These are phyloP conservation scores for Esox lucius DNA, from an alignment of 2,797 vertebrate species.

Conservation along the genomic window DNA sequence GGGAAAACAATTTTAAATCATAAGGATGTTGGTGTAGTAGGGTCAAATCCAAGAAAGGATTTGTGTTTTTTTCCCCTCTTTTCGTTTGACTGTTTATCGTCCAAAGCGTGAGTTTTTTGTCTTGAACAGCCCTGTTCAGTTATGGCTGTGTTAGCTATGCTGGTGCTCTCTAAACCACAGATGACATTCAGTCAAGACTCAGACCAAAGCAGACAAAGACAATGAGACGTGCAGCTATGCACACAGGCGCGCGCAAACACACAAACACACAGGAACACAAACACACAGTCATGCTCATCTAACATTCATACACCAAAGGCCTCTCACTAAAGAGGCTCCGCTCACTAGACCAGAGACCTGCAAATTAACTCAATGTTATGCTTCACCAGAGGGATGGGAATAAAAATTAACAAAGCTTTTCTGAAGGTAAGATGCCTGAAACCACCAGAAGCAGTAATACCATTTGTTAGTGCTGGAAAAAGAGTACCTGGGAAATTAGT, in stretches of 20 bases:
- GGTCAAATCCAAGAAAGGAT: conserved; percentile 37
- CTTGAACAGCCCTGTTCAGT: conserved; percentile 75
- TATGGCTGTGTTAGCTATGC: conserved; percentile 73
- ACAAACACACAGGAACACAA: conserved; percentile 55
- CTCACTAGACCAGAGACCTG: conserved; percentile 50
- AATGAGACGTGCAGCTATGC: not conserved
- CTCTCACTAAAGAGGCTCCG: conserved; percentile 47
- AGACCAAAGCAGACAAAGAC: not conserved
- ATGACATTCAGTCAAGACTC: not conserved
- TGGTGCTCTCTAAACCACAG: conserved; percentile 48
- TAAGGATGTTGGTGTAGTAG: conserved; percentile 6
- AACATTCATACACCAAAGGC: conserved; percentile 45
- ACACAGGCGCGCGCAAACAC: conserved; percentile 17
- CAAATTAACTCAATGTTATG: conserved; percentile 42
- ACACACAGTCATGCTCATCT: conserved; percentile 47
- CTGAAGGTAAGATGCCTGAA: conserved; percentile 33
- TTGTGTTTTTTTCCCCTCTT: conserved; percentile 28
- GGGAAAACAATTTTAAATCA: conserved; percentile 47
- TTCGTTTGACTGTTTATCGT: conserved; percentile 28
- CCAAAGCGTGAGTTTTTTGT: conserved; percentile 36
- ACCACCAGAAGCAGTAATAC: conserved; percentile 41
- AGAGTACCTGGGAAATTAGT: conserved; percentile 42
- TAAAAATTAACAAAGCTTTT: conserved; percentile 30
- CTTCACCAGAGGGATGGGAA: conserved; percentile 19
- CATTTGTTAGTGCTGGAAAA: conserved; percentile 52